phyloP scores from a whole-genome alignment of 2,888 invertebrate genomes.

The Agriotes lineatus region DNA sequence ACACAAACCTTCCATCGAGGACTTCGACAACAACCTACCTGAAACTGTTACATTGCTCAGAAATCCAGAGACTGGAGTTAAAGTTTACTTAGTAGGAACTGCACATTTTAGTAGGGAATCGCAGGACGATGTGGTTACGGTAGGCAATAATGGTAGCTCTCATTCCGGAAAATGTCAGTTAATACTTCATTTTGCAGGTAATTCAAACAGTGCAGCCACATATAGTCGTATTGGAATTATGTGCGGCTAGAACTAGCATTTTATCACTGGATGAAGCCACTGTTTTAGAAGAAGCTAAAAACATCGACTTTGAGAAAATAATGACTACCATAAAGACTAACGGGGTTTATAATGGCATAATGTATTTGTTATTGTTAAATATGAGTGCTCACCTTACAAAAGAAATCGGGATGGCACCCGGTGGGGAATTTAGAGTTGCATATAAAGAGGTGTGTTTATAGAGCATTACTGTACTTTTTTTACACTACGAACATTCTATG shows the following conservation, averaged over 20 bases:
- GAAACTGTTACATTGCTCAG: slow-evolving; percentile 84
- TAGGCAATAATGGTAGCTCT: slow-evolving; percentile 54
- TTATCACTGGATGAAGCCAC: slow-evolving; percentile 92
- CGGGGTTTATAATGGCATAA: slow-evolving; percentile 89
- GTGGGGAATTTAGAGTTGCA: slow-evolving; percentile 96
- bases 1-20: slow-evolving; percentile 47
- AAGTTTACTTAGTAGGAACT: slow-evolving; percentile 96
- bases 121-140: slow-evolving; percentile 92
- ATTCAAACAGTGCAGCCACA: slow-evolving; percentile 93
- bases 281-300: slow-evolving; percentile 89
- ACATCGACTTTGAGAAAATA: slow-evolving; percentile 84
- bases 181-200: slow-evolving; percentile 65
- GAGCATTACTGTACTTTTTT: too few species aligned
- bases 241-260: slow-evolving; percentile 89
- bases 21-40: slow-evolving; percentile 63
- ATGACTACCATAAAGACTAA: slow-evolving; percentile 84
- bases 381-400: slow-evolving; percentile 95
- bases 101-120: slow-evolving; percentile 97
- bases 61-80: slow-evolving; percentile 80
- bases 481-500: neutral
- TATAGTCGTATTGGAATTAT: slow-evolving; percentile 94
- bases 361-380: slow-evolving; percentile 89
- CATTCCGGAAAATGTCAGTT: slow-evolving; percentile 21
- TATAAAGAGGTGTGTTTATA: slow-evolving; percentile 80
- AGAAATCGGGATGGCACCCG: slow-evolving; percentile 97